These are phyloP conservation scores for Halictus ligatus DNA, from an alignment of 2,888 invertebrate genomes.

Conservation along the genomic window DNA sequence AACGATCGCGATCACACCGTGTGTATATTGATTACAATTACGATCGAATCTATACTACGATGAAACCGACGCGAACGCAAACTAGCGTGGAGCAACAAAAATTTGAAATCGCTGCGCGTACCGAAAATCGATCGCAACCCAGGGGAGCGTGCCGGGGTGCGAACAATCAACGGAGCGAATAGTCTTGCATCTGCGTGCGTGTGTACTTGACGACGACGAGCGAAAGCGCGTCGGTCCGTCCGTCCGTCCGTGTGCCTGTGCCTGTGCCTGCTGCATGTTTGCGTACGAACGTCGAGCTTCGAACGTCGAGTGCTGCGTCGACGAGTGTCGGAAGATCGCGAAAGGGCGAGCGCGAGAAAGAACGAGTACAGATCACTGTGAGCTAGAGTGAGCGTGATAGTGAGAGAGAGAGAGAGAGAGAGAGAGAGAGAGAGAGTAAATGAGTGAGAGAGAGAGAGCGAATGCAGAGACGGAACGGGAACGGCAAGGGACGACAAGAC, in stretches of 20 bases:
- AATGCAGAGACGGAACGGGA: conserved; percentile 41
- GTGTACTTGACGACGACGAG: conserved; percentile 10
- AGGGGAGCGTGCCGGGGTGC: conserved; percentile 8
- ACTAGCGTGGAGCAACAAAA: conserved; percentile 9
- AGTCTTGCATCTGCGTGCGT: conserved; percentile 31
- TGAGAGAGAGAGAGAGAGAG: neutral
- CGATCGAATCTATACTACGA: conserved; percentile 62
- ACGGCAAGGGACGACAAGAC: conserved; percentile 40
- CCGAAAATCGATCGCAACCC: conserved; percentile 11
- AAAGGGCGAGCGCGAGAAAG: neutral
- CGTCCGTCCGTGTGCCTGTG: conserved; percentile 16
- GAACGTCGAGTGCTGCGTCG: conserved; percentile 1
- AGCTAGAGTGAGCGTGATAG: neutral
- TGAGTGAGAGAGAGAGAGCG: conserved; percentile 33
- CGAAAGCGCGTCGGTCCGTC: neutral
- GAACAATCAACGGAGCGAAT: conserved; percentile 5
- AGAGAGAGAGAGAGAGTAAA: neutral
- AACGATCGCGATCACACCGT: conserved; percentile 76
- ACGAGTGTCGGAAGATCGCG: neutral
- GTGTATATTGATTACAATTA: conserved; percentile 79
- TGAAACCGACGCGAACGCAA: conserved; percentile 7
- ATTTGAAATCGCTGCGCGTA: conserved; percentile 10
- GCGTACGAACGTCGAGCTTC: neutral
- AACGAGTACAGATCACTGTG: neutral
- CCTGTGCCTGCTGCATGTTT: conserved; percentile 2